These are phyloP conservation scores for Himalopsyche tibetana DNA, from an alignment of 2,888 invertebrate genomes.

Conservation along the genomic window DNA sequence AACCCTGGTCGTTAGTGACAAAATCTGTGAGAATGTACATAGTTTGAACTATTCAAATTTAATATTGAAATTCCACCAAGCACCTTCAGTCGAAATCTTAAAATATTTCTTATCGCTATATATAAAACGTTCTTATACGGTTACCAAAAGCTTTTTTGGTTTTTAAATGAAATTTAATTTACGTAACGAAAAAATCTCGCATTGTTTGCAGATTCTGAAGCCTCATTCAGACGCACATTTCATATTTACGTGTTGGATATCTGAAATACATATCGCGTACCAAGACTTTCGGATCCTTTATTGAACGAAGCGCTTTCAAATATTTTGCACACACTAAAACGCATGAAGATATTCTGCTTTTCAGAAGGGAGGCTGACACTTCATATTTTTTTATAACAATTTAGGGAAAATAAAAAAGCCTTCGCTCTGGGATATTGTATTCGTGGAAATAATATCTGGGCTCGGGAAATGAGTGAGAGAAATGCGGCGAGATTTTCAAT, in stretches of 20 bases:
- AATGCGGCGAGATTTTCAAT: neutral
- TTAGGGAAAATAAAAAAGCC: neutral
- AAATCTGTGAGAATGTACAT: too few species aligned
- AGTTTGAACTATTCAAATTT: too few species aligned
- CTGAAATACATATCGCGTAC: conserved; percentile 7
- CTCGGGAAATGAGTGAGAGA: conserved; percentile 13
- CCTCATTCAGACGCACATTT: neutral
- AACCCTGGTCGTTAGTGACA: too few species aligned
- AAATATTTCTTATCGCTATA: too few species aligned
- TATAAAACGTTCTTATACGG: too few species aligned
- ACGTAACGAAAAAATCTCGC: too few species aligned
- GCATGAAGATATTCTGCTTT: neutral
- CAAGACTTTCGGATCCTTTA: neutral
- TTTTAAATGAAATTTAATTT: too few species aligned
- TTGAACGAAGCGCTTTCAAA: conserved; percentile 1
- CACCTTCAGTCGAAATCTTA: too few species aligned
- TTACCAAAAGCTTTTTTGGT: too few species aligned
- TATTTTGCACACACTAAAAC: conserved; percentile 30
- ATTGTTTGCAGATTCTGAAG: too few species aligned
- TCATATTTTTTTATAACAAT: conserved; percentile 20
- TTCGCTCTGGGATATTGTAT: conserved; percentile 6
- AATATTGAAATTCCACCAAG: too few species aligned
- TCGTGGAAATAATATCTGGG: conserved; percentile 23
- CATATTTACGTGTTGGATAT: neutral
- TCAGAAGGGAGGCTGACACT: neutral